phyloP scores from a whole-genome alignment of 2,113 vertebrate species.

The Mionectes macconnelli region DNA sequence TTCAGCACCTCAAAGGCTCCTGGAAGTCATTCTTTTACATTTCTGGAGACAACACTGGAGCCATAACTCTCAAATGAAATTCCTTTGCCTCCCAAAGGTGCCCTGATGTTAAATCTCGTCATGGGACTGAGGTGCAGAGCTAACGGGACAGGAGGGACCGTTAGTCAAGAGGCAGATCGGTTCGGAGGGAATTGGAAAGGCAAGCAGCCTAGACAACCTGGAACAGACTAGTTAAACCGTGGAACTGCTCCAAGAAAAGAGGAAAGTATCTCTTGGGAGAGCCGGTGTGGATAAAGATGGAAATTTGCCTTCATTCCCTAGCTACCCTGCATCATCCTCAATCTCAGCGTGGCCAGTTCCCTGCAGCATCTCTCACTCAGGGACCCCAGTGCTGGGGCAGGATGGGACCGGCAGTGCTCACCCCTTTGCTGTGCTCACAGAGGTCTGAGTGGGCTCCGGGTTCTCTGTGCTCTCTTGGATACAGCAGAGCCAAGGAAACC shows the following conservation, averaged over 20 bases:
- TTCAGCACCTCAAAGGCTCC: not conserved
- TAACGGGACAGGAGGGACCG: not conserved
- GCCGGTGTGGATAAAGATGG: not conserved
- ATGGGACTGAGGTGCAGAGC: not conserved
- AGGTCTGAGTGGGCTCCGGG: fast-evolving
- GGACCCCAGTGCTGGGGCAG: not conserved
- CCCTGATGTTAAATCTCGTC: not conserved
- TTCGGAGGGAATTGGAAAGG: not conserved
- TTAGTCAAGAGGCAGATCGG: not conserved
- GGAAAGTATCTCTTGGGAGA: not conserved
- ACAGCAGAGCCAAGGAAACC: not conserved
- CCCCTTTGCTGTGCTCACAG: not conserved
- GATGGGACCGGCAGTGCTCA: not conserved
- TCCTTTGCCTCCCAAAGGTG: not conserved
- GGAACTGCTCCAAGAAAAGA: not conserved
- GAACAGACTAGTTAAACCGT: not conserved
- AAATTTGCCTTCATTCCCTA: not conserved
- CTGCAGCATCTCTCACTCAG: not conserved
- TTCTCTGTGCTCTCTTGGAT: not conserved
- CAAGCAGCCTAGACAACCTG: not conserved
- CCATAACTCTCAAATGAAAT: not conserved
- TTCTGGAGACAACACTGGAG: fast-evolving
- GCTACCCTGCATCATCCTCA: not conserved
- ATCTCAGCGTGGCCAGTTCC: not conserved
- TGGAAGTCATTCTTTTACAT: not conserved